Evolutionary conservation across 2,113 vertebrate species (phyloP).

Genomic region (Cebidichthys violaceus): DNA sequence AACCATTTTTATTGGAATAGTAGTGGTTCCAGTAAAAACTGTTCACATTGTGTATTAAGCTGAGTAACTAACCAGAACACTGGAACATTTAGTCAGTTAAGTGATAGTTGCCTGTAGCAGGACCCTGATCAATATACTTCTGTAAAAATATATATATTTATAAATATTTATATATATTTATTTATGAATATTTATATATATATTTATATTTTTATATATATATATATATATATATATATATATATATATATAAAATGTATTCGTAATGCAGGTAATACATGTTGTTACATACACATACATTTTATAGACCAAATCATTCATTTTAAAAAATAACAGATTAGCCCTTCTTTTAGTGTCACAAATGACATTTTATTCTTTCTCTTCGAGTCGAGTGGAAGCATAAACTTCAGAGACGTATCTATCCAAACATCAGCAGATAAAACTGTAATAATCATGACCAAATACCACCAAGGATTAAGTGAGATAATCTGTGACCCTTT

Average conservation of each 20-base stretch:
- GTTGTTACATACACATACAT: too few species aligned
- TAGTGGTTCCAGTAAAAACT: constrained; percentile 2
- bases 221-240: too few species aligned
- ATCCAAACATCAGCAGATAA: neutral
- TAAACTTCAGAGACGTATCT: neutral
- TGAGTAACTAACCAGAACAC: neutral
- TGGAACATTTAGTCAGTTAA: neutral
- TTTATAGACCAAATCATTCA: too few species aligned
- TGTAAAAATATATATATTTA: neutral
- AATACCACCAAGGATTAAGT: neutral
- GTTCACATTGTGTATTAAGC: neutral
- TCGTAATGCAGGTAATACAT: too few species aligned
- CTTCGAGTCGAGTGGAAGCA: neutral
- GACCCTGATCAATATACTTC: neutral
- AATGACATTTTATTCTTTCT: neutral
- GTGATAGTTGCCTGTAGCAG: neutral
- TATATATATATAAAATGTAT: too few species aligned
- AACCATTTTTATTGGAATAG: constrained; percentile 3
- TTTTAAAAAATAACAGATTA: neutral
- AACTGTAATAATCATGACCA: neutral
- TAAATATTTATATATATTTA: too few species aligned
- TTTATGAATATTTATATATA: too few species aligned
- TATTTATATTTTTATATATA: too few species aligned
- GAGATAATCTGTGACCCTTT: neutral
- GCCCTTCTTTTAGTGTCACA: neutral